Base-by-base conservation (phyloP, 2,888 invertebrate genomes). In the Eucriotettix oculatus region DNA sequence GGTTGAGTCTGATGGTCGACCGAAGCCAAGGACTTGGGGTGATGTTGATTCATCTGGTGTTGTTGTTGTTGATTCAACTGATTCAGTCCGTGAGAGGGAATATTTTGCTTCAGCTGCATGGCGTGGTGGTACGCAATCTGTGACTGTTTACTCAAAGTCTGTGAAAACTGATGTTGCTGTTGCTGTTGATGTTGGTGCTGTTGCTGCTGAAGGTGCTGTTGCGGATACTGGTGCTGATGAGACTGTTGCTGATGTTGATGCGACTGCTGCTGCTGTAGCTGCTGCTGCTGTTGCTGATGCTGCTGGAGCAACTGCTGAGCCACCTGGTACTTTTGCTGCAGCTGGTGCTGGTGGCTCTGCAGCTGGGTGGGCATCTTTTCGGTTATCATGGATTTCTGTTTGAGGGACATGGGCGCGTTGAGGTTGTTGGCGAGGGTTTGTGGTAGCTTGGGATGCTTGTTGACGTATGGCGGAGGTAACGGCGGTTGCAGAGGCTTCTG, bases 401-500 rank as follows among this genome's bases (percentile, higher is more conserved):
- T 57, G 29, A 43, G 10, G 11, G 57, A 17, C 14, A 41, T 16
- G 12, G 43, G 17, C 44, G 57, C 12, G 16, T 16, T 40, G 11
- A 57, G 12, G 29, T 40, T 48, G 10, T 52, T 52, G 10, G 16
- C 16, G 17, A 41, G 10, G 10, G 41, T 14, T 16, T 29, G 52
- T 52, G 48, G 58, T 11, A 11, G 41, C 48, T 41, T 58, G 10
- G 58, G 16, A 5, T 54, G 54, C 1, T 48, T 41, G 11, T 42
- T n/a, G 42, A 52, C 42, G 44, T 58, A 58, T n/a, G 61, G 60
- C 16, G 60, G 58, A 29, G 60, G 58, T 16, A 56, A 52, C 16
- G 59, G 61, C 1, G 58, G 58, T 29, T 58, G 62, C 14, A 58
- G 61, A 5, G 58, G 58, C 42, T 58, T 60, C 52, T 57, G 57